A percentile compares a stretch with the other conserved stretches of the same genome.
Evolutionary conservation across 2,888 invertebrate species (phyloP).

Genomic region (Thecophora atra): DNA sequence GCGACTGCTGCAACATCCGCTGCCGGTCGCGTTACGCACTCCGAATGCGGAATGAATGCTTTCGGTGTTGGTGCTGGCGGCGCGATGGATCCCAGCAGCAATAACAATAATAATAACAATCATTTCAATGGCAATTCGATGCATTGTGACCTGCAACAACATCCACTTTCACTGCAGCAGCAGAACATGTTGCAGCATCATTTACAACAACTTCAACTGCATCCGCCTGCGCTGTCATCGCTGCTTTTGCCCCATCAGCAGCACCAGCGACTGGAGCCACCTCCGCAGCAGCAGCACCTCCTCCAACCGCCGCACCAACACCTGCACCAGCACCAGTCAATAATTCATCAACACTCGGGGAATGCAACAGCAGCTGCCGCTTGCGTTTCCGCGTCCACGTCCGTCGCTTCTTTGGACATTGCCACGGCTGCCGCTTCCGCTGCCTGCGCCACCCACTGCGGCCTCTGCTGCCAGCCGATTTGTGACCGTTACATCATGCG

Average conservation of each 20-base stretch:
- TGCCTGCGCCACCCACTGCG: constrained; percentile 67
- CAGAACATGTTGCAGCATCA: constrained; percentile 40
- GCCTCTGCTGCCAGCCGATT: constrained; percentile 77
- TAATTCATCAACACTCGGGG: constrained; percentile 47
- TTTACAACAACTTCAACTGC: constrained; percentile 39
- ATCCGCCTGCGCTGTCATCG: constrained; percentile 34
- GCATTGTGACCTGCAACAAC: constrained; percentile 42
- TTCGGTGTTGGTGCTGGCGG: constrained; percentile 19
- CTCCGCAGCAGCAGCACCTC: constrained; percentile 37
- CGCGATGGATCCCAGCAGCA: constrained; percentile 30
- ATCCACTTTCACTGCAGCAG: constrained; percentile 31
- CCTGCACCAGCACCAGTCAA: constrained; percentile 44
- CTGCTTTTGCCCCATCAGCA: constrained; percentile 14
- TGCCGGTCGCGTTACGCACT: constrained; percentile 21
- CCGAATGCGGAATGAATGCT: constrained; percentile 7
- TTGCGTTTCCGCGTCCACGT: constrained; percentile 39
- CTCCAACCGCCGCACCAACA: constrained; percentile 42
- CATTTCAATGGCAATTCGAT: constrained; percentile 38
- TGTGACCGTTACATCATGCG: constrained; percentile 80
- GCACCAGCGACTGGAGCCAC: constrained; percentile 46
- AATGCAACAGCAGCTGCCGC: constrained; percentile 41
- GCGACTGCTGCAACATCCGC: constrained; percentile 44
- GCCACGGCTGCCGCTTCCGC: constrained; percentile 40
- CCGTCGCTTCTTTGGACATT: constrained; percentile 31
- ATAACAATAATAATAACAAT: constrained; percentile 35